phyloP scores from a whole-genome alignment of 1,140 invertebrate species.

The Caerostris extrusa region DNA sequence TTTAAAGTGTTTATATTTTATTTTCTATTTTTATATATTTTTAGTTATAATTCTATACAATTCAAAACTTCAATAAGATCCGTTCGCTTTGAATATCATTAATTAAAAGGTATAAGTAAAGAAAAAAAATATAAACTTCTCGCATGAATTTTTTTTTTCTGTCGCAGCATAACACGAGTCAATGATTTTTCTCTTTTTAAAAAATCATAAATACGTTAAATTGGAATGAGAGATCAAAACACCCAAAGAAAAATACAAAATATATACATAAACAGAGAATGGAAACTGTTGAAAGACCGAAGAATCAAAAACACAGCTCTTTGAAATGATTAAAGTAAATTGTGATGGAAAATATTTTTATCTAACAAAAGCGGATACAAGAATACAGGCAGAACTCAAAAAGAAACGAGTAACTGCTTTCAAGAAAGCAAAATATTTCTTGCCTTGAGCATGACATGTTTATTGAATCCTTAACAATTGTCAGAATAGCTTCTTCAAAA shows the following conservation, averaged over 20 bases:
- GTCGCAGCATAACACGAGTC: background rate
- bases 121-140: background rate
- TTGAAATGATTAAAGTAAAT: background rate
- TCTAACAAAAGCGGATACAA: constrained; percentile 1
- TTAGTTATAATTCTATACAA: no score
- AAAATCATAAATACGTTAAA: background rate
- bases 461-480: constrained; percentile 56
- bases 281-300: background rate
- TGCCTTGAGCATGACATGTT: constrained; percentile 22
- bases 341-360: constrained; percentile 26
- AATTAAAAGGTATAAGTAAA: background rate
- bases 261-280: background rate
- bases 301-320: background rate
- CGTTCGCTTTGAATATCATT: background rate
- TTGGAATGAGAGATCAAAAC: background rate
- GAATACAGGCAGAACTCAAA: background rate
- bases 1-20: no score
- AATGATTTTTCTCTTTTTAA: background rate
- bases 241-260: background rate
- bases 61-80: background rate
- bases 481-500: constrained; percentile 46
- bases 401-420: background rate
- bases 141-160: background rate
- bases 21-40: no score
- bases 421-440: constrained; percentile 16